A percentile compares a stretch with the other conserved stretches of the same genome.
Evolutionary conservation across 2,888 invertebrate species (phyloP).

Genomic region (Pegoplata infirma): DNA sequence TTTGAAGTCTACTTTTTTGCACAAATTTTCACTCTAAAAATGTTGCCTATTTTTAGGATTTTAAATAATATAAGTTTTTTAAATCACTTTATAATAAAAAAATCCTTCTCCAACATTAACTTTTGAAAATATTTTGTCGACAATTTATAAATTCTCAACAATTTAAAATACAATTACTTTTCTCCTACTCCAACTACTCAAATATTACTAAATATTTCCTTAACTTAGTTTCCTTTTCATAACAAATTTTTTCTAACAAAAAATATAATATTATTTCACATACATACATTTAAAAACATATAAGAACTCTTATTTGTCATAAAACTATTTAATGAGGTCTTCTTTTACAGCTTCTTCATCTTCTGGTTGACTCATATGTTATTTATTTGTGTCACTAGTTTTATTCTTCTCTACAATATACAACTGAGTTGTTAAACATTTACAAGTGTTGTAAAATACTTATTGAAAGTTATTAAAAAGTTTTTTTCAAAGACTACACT

Average conservation of each 20-base stretch:
- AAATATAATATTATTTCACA: background rate
- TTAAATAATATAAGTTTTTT: too few relatives aligned
- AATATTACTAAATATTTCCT: background rate
- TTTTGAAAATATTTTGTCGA: too few relatives aligned
- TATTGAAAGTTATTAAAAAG: conserved; percentile 43
- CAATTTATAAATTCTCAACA: background rate
- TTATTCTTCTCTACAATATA: background rate
- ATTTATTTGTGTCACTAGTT: conserved; percentile 33
- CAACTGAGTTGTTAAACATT: conserved; percentile 32
- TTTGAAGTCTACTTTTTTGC: too few relatives aligned
- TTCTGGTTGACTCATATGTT: conserved; percentile 29
- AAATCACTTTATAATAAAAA: too few relatives aligned
- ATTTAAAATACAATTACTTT: background rate
- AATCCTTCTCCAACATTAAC: too few relatives aligned
- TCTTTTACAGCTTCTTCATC: background rate
- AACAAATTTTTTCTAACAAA: background rate
- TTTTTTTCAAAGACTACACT: conserved; percentile 1
- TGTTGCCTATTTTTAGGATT: too few relatives aligned
- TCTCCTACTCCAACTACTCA: background rate
- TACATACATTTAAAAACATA: background rate
- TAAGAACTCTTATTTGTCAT: conserved; percentile 20
- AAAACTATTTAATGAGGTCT: conserved; percentile 40
- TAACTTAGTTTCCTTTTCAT: background rate
- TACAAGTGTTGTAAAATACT: conserved; percentile 41
- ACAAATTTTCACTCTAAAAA: too few relatives aligned